A percentile compares a stretch with the other conserved stretches of the same genome.
These are phyloP conservation scores for Eupithecia abbreviata DNA, from an alignment of 2,888 invertebrate species.

Conservation along the genomic window DNA sequence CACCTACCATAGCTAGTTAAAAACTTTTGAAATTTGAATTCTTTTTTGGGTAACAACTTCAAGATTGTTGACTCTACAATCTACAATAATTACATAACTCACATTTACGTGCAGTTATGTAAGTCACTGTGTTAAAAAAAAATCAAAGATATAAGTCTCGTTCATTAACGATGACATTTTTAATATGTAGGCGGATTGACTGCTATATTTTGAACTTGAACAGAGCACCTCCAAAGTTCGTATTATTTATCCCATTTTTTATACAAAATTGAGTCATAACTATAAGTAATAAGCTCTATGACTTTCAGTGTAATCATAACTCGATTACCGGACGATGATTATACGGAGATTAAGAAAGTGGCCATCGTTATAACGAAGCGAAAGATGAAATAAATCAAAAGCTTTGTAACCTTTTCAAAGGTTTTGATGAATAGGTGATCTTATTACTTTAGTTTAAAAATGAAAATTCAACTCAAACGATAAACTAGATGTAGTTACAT, in stretches of 20 bases:
- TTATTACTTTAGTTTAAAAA: not conserved
- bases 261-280: slow-evolving; percentile 16
- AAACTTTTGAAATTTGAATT: not conserved
- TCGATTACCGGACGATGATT: slow-evolving; percentile 28
- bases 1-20: not conserved
- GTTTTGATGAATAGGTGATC: slow-evolving; percentile 20
- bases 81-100: not conserved
- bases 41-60: not conserved
- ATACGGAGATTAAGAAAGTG: slow-evolving; percentile 36
- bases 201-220: slow-evolving; percentile 35
- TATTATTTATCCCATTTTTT: not conserved
- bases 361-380: slow-evolving; percentile 31
- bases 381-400: slow-evolving; percentile 36
- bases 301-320: slow-evolving; percentile 35
- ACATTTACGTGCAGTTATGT: no score
- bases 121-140: not conserved
- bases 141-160: slow-evolving; percentile 34
- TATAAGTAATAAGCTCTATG: slow-evolving; percentile 2
- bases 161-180: slow-evolving; percentile 13
- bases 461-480: not conserved
- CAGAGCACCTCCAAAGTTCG: slow-evolving; percentile 6
- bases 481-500: not conserved
- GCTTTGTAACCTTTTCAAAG: slow-evolving; percentile 21
- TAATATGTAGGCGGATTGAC: slow-evolving; percentile 26
- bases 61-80: not conserved